These are phyloP conservation scores for Hypolimnas misippus DNA, from an alignment of 2,888 invertebrate species.

Conservation along the genomic window DNA sequence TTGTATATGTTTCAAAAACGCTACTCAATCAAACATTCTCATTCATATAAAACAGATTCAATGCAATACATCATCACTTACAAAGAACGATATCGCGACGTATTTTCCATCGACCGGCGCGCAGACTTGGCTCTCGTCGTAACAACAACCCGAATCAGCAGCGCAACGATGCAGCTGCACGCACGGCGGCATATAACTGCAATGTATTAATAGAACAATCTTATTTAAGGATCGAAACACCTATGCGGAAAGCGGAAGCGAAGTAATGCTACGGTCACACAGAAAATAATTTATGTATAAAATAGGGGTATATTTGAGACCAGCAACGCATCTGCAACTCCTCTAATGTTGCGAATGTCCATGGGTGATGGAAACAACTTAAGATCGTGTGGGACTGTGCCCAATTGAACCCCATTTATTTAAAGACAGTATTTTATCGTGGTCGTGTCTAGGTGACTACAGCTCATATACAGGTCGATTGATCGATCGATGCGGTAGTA, in stretches of 20 bases:
- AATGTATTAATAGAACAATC: slow-evolving; percentile 20
- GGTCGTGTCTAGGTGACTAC: too few relatives aligned
- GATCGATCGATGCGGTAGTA: too few relatives aligned
- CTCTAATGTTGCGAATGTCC: too few relatives aligned
- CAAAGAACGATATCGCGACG: slow-evolving; percentile 91
- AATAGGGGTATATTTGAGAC: neutral
- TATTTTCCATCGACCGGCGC: slow-evolving; percentile 88
- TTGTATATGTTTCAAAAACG: too few relatives aligned
- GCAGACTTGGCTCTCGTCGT: slow-evolving; percentile 88
- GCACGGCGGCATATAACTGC: slow-evolving; percentile 91
- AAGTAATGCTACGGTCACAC: neutral
- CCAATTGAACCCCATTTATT: too few relatives aligned
- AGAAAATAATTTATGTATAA: neutral
- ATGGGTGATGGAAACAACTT: too few relatives aligned
- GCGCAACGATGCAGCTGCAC: slow-evolving; percentile 94
- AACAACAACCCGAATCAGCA: slow-evolving; percentile 95
- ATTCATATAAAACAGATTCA: too few relatives aligned
- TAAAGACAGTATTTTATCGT: too few relatives aligned
- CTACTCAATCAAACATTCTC: too few relatives aligned
- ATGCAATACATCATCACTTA: slow-evolving; percentile 85
- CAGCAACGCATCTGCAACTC: too few relatives aligned
- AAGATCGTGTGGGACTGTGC: too few relatives aligned
- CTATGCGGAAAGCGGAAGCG: neutral
- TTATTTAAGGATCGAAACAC: slow-evolving; percentile 1
- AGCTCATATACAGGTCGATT: too few relatives aligned